Evolutionary conservation across 2,888 invertebrate genomes (phyloP).

Genomic region (Venustoraphidia nigricollis): DNA sequence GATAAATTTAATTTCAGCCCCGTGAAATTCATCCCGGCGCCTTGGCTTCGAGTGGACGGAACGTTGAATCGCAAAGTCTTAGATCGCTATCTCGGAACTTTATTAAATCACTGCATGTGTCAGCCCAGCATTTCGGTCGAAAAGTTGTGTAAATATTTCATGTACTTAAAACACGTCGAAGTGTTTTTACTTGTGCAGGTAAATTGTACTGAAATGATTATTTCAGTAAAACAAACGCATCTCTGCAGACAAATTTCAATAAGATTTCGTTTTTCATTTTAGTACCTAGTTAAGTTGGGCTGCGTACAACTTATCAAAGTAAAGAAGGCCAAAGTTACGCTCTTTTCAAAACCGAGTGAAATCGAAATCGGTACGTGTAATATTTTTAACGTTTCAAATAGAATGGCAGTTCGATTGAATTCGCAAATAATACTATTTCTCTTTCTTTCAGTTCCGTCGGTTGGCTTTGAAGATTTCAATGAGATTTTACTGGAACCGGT

Average conservation of each 20-base stretch:
- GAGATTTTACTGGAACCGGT: constrained; percentile 32
- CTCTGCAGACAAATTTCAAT: constrained; percentile 2
- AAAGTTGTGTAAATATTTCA: constrained; percentile 40
- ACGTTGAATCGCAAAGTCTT: constrained; percentile 49
- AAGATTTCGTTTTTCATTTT: constrained; percentile 20
- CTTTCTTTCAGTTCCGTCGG: constrained; percentile 22
- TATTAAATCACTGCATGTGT: constrained; percentile 47
- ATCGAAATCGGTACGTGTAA: constrained; percentile 22
- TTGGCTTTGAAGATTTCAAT: constrained; percentile 32
- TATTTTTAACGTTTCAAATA: background rate
- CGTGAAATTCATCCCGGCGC: constrained; percentile 29
- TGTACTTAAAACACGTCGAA: constrained; percentile 48
- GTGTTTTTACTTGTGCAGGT: constrained; percentile 46
- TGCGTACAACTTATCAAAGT: constrained; percentile 32
- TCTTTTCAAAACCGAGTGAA: constrained; percentile 29
- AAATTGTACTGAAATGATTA: constrained; percentile 9
- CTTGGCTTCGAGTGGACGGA: constrained; percentile 66
- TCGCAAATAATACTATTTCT: background rate
- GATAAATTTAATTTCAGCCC: constrained; percentile 15
- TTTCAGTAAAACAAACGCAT: background rate
- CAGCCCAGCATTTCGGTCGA: constrained; percentile 40
- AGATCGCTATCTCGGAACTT: constrained; percentile 48
- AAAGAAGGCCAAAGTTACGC: constrained; percentile 21
- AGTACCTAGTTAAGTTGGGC: constrained; percentile 38
- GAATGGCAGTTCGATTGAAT: background rate